Conservation (phyloP, 2,797 vertebrate genomes). For the Periophthalmus magnuspinnatus region DNA sequence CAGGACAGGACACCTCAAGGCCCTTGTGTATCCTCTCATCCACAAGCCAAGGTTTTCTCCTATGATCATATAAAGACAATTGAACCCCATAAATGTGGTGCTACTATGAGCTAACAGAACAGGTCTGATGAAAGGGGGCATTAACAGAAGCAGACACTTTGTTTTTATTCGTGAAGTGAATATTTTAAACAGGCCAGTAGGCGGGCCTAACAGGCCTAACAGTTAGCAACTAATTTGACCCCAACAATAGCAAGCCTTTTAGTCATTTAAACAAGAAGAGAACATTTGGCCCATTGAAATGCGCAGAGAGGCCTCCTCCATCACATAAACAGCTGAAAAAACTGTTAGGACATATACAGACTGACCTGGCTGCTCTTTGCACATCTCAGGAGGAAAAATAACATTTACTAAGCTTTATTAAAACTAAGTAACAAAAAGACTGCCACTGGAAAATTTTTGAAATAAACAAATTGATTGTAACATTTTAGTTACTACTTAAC, state of each 20-base stretch:
- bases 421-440: constrained; percentile 16
- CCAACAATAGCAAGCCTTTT: constrained; percentile 15
- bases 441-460: constrained; percentile 43
- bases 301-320: constrained; percentile 65
- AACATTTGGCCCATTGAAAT: constrained; percentile 47
- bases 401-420: constrained; percentile 28
- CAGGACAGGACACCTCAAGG: constrained; percentile 9
- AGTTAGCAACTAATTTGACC: neutral
- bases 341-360: constrained; percentile 34
- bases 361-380: constrained; percentile 32
- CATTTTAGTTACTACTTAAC: constrained; percentile 9
- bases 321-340: constrained; percentile 49
- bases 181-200: constrained; percentile 8
- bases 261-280: constrained; percentile 30
- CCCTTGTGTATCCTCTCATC: constrained; percentile 31
- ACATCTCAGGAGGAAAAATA: constrained; percentile 26
- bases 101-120: constrained; percentile 26
- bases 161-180: constrained; percentile 31
- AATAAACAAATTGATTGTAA: constrained; percentile 47
- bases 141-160: constrained; percentile 40
- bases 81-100: constrained; percentile 27
- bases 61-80: constrained; percentile 35
- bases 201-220: constrained; percentile 1
- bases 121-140: constrained; percentile 38
- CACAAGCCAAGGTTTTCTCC: constrained; percentile 10